Evolutionary conservation across 2,888 invertebrate genomes (phyloP).

Genomic region (Pristionchus japonicus): DNA sequence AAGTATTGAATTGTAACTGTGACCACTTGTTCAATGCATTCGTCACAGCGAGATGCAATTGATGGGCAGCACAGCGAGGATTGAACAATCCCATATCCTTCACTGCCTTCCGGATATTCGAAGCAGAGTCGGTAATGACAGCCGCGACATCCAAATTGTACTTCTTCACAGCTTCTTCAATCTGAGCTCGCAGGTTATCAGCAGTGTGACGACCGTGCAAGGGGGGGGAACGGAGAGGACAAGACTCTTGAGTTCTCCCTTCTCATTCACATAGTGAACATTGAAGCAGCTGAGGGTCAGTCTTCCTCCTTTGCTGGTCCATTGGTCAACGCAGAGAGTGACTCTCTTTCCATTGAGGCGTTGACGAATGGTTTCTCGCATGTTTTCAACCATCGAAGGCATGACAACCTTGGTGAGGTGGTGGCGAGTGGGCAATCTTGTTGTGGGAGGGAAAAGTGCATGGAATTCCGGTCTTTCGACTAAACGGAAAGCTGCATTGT

Average conservation of each 20-base stretch:
- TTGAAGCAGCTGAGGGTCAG: not conserved
- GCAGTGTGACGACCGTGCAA: not conserved
- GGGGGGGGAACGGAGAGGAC: not conserved
- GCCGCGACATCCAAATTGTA: conserved; percentile 4
- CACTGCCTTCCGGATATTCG: conserved; percentile 11
- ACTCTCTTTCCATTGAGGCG: not conserved
- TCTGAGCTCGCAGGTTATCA: not conserved
- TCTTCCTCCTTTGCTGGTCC: conserved; percentile 6
- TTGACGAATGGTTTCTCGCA: not conserved
- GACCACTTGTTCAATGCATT: not conserved
- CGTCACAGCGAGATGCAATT: not conserved
- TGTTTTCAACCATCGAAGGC: not conserved
- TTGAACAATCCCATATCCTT: not conserved
- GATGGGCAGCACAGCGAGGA: conserved; percentile 12
- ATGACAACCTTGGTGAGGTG: not conserved
- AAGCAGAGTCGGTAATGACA: not conserved
- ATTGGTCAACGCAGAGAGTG: not conserved
- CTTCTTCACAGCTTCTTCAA: not conserved
- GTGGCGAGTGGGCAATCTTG: conserved; percentile 1
- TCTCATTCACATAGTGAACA: not conserved
- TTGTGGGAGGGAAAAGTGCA: not conserved
- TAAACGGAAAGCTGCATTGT: not conserved
- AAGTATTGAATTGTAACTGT: too few relatives aligned
- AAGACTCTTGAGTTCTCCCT: not conserved
- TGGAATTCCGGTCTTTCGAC: conserved; percentile 13